Evolutionary conservation across 2,113 vertebrate species (phyloP).

Genomic region (Xerus inauris): DNA sequence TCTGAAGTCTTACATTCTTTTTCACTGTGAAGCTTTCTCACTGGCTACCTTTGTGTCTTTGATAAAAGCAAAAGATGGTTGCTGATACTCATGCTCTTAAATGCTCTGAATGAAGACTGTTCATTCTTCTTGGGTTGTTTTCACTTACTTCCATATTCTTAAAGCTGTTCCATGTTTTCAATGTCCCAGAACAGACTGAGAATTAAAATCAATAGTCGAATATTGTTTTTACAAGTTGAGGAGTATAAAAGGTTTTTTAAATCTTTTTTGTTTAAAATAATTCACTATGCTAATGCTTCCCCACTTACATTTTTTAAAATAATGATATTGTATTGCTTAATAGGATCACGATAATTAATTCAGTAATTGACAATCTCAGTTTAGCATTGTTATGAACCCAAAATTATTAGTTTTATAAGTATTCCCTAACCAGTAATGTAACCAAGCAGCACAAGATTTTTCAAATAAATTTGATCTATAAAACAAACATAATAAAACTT

Average conservation of each 20-base stretch:
- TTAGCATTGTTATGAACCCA: not conserved
- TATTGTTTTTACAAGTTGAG: not conserved
- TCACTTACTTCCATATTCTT: not conserved
- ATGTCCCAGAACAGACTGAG: not conserved
- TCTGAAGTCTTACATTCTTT: not conserved
- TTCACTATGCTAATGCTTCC: not conserved
- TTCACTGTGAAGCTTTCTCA: not conserved
- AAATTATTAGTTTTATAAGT: not conserved
- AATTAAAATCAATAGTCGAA: not conserved
- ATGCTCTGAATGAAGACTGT: not conserved
- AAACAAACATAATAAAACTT: not conserved
- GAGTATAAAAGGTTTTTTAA: not conserved
- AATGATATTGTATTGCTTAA: not conserved
- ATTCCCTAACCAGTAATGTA: not conserved
- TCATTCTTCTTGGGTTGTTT: not conserved
- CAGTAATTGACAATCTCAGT: not conserved
- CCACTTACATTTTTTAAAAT: not conserved
- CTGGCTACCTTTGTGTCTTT: not conserved
- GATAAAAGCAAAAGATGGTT: not conserved
- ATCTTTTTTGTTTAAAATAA: not conserved
- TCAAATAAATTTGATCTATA: not conserved
- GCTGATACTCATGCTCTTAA: not conserved
- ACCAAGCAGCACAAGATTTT: not conserved
- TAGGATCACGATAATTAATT: not conserved
- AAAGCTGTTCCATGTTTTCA: not conserved